Evolutionary conservation across 2,113 vertebrate species (phyloP).

Genomic region (Petrocephalus zakoni): DNA sequence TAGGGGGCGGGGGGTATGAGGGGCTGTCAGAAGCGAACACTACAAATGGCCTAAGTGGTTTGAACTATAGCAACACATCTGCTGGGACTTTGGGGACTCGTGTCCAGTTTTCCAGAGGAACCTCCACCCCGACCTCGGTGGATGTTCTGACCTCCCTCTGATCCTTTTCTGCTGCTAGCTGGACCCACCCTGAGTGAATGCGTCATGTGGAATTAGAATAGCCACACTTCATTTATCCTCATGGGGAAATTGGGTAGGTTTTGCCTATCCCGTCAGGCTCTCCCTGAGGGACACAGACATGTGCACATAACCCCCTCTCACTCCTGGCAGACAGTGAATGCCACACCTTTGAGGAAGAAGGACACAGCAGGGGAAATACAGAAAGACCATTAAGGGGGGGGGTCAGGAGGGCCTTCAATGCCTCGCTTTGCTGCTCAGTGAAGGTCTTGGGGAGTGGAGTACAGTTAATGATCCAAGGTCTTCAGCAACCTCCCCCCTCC

Average conservation of each 20-base stretch:
- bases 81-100: neutral
- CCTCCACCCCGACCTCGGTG: neutral
- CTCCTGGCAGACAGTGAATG: neutral
- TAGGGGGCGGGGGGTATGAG: neutral
- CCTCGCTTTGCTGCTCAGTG: neutral
- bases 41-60: neutral
- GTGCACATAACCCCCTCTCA: neutral
- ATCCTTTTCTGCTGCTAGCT: neutral
- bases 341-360: neutral
- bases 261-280: neutral
- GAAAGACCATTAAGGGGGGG: neutral
- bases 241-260: neutral
- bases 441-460: neutral
- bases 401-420: neutral
- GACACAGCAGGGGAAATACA: neutral
- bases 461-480: neutral
- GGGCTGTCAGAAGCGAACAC: neutral
- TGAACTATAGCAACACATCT: neutral
- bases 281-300: neutral
- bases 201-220: neutral
- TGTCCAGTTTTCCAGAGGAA: neutral
- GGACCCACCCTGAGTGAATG: neutral
- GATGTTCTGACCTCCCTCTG: neutral
- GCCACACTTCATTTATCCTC: neutral
- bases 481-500: neutral